Conservation (phyloP, 2,797 vertebrate species). For the Pipistrellus nathusii region DNA sequence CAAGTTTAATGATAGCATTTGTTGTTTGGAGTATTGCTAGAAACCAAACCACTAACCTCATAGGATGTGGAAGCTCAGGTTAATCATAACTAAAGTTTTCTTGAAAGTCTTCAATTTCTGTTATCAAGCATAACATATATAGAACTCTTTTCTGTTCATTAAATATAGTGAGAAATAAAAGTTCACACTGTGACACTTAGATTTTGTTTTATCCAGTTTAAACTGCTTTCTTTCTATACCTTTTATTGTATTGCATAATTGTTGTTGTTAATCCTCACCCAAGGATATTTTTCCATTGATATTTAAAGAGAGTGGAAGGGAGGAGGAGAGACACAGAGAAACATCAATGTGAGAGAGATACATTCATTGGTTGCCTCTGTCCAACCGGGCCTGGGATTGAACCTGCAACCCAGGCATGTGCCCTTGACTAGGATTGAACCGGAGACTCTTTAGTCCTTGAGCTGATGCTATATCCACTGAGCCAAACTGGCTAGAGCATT, state of each 20-base stretch:
- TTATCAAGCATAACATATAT: neutral
- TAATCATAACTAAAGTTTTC: slow-evolving; percentile 39
- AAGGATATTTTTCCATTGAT: no score
- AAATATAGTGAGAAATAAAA: slow-evolving; percentile 10
- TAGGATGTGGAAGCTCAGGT: slow-evolving; percentile 5
- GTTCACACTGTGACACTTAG: neutral
- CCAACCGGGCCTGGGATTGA: no score
- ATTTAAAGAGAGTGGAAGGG: no score
- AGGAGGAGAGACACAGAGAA: no score
- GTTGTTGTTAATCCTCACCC: neutral
- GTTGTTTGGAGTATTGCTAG: slow-evolving; percentile 13
- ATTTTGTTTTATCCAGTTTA: slow-evolving; percentile 59
- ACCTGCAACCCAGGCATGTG: no score
- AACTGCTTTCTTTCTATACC: slow-evolving; percentile 9
- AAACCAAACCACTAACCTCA: slow-evolving; percentile 4
- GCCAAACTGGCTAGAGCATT: no score
- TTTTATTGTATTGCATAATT: slow-evolving; percentile 7
- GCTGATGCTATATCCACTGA: no score
- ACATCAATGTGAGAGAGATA: no score
- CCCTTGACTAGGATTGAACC: no score
- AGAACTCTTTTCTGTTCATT: slow-evolving; percentile 16
- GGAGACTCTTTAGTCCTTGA: no score
- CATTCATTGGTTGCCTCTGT: no score
- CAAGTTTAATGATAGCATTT: slow-evolving; percentile 41
- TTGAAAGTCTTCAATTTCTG: slow-evolving; percentile 53